These are phyloP conservation scores for Unio pictorum DNA, from an alignment of 2,888 invertebrate species.

Conservation along the genomic window DNA sequence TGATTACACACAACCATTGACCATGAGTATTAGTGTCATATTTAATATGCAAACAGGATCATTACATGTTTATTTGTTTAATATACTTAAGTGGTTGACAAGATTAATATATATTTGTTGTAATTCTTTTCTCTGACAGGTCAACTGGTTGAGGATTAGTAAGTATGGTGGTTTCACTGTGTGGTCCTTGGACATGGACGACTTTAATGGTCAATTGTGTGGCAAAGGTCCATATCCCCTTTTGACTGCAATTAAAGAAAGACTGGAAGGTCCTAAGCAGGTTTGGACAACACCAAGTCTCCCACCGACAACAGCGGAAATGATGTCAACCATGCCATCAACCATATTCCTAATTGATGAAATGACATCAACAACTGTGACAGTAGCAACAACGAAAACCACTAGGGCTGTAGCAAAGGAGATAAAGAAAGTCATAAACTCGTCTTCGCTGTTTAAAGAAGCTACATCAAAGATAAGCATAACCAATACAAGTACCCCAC, in stretches of 20 bases:
- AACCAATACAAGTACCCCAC: no score
- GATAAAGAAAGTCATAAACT: background rate
- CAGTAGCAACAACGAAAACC: background rate
- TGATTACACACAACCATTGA: no score
- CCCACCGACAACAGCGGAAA: slow-evolving; percentile 1
- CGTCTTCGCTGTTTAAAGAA: no score
- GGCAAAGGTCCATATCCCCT: slow-evolving; percentile 15
- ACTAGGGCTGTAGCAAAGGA: background rate
- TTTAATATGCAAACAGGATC: no score
- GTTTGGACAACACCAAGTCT: background rate
- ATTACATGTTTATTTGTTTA: no score
- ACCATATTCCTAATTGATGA: background rate
- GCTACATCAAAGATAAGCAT: no score
- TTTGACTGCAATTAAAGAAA: slow-evolving; percentile 10
- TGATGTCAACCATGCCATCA: background rate
- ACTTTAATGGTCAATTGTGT: slow-evolving; percentile 25
- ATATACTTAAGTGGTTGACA: no score
- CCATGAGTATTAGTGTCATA: no score
- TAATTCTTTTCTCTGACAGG: slow-evolving; percentile 7
- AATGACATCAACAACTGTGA: slow-evolving; percentile 1
- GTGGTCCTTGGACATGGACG: slow-evolving; percentile 32
- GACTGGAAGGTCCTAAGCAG: slow-evolving; percentile 10
- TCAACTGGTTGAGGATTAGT: slow-evolving; percentile 23
- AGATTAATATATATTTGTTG: no score
- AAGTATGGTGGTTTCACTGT: slow-evolving; percentile 24